Percentiles rank a stretch among this genome's conserved stretches.
Evolutionary conservation across 1,140 invertebrate species (phyloP).

Genomic region (Ceratoteleas bidentatus): DNA sequence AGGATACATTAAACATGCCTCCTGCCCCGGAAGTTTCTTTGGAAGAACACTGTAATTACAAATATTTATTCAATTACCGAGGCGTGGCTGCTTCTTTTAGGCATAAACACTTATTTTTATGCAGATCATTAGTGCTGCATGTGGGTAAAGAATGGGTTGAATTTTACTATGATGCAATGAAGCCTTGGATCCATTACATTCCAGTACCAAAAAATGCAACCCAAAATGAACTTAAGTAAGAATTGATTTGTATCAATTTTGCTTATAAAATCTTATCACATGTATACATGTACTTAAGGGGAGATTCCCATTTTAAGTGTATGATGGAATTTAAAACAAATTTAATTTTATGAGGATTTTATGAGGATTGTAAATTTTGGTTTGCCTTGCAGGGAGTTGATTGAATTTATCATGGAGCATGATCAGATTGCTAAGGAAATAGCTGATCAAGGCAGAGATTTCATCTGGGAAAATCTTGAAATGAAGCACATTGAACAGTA

Average conservation of each 20-base stretch:
- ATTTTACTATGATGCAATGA: constrained; percentile 95
- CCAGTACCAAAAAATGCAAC: constrained; percentile 89
- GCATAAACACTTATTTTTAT: constrained; percentile 97
- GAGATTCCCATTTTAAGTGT: no score
- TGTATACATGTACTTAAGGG: no score
- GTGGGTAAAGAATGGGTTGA: constrained; percentile 97
- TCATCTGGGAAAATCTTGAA: constrained; percentile 92
- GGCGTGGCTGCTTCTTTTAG: constrained; percentile 98
- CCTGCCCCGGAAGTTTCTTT: constrained; percentile 94
- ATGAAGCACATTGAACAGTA: constrained; percentile 93
- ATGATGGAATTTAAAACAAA: no score
- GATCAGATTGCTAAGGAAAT: constrained; percentile 90
- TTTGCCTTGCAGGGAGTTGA: constrained; percentile 81
- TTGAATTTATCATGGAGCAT: constrained; percentile 90
- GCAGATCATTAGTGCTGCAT: constrained; percentile 96
- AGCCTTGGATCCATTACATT: constrained; percentile 98
- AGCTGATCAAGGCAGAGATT: constrained; percentile 89
- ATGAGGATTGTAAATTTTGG: neutral
- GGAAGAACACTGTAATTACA: constrained; percentile 96
- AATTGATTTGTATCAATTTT: no score
- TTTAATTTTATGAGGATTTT: no score
- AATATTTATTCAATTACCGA: constrained; percentile 97
- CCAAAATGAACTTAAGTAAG: constrained; percentile 85
- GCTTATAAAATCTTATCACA: no score
- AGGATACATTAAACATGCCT: constrained; percentile 92